A percentile compares a stretch with the other conserved stretches of the same genome.
Conservation (phyloP, 2,888 invertebrate genomes). For the Archips crataeganus region DNA sequence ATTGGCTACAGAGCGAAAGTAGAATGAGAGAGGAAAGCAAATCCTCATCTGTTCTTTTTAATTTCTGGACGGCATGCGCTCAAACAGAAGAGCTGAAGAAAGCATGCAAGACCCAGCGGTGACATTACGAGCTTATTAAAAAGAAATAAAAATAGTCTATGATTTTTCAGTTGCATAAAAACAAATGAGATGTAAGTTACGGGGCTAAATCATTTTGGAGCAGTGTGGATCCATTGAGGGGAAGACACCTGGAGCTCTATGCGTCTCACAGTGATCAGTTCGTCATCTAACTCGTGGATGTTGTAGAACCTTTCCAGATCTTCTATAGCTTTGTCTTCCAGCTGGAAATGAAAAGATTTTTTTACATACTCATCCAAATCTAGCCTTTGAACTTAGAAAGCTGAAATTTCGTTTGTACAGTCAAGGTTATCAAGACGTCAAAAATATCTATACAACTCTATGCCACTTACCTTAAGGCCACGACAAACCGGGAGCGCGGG, state of each 20-base stretch:
- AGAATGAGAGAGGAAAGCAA: not conserved
- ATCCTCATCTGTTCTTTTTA: too few relatives aligned
- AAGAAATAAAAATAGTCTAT: too few relatives aligned
- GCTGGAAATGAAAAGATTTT: constrained; percentile 70
- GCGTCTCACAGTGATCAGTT: constrained; percentile 89
- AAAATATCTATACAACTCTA: too few relatives aligned
- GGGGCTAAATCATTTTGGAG: constrained; percentile 71
- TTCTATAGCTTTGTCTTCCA: constrained; percentile 95
- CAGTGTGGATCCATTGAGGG: constrained; percentile 86
- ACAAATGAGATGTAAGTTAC: constrained; percentile 46
- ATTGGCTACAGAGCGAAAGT: not conserved
- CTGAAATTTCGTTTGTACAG: too few relatives aligned
- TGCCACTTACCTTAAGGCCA: too few relatives aligned
- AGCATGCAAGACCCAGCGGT: too few relatives aligned
- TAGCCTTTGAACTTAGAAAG: too few relatives aligned
- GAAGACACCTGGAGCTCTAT: constrained; percentile 86
- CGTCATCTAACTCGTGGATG: constrained; percentile 89
- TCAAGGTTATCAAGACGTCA: too few relatives aligned
- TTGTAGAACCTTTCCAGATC: constrained; percentile 92
- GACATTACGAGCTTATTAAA: too few relatives aligned
- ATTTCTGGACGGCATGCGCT: too few relatives aligned
- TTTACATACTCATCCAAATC: not conserved
- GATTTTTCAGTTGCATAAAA: not conserved
- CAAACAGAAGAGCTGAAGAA: too few relatives aligned
- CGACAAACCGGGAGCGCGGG: too few relatives aligned